Evolutionary conservation across 1,140 invertebrate species (phyloP).

Genomic region (Anastatus disparis): DNA sequence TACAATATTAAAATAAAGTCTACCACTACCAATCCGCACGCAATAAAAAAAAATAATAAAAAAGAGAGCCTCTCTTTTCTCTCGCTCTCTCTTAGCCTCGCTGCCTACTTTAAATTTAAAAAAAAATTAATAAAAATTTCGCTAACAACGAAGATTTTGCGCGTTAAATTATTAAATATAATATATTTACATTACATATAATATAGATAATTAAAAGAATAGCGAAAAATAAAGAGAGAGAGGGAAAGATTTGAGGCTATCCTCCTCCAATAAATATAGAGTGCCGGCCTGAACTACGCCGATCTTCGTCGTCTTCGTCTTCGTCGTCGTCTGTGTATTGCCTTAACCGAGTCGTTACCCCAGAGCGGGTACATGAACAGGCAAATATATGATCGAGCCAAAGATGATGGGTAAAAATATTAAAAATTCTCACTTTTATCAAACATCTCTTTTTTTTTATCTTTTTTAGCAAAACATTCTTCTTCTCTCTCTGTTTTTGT

Average conservation of each 20-base stretch:
- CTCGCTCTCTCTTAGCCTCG: background rate
- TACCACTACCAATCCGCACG: no score
- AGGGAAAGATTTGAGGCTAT: background rate
- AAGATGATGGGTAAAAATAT: slow-evolving; percentile 41
- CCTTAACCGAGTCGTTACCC: slow-evolving; percentile 9
- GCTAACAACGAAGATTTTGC: no score
- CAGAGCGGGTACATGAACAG: slow-evolving; percentile 40
- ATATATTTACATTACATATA: no score
- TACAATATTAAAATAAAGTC: no score
- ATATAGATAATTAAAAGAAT: no score
- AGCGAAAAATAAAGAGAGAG: background rate
- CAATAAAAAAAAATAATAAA: no score
- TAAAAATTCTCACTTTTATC: no score
- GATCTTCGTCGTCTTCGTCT: slow-evolving; percentile 23
- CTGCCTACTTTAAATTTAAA: no score
- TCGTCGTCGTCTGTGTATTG: slow-evolving; percentile 30
- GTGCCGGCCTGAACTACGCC: background rate
- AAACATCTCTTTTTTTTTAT: slow-evolving; percentile 8
- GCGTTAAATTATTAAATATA: no score
- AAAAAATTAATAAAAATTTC: no score
- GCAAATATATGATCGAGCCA: slow-evolving; percentile 44
- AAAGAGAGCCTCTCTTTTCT: slow-evolving; percentile 21
- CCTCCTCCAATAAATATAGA: no score
- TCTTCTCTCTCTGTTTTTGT: slow-evolving; percentile 21
- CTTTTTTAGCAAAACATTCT: background rate